Evolutionary conservation across 2,888 invertebrate species (phyloP).

Genomic region (Gari tellinella): DNA sequence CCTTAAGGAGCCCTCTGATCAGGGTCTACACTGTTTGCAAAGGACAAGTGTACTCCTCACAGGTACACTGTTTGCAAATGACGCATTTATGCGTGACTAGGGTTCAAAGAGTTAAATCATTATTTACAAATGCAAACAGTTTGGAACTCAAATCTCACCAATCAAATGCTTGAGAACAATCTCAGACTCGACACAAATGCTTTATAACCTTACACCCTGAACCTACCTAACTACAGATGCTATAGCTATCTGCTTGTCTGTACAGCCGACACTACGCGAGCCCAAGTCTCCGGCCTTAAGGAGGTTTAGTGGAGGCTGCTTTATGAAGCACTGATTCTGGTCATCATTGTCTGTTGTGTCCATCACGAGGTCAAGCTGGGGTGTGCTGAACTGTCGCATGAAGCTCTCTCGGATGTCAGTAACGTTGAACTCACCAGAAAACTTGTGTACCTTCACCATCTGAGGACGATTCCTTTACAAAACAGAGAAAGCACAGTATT

Average conservation of each 20-base stretch:
- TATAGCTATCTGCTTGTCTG: constrained; percentile 90
- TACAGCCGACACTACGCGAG: constrained; percentile 74
- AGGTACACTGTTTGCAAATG: too few relatives aligned
- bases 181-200: too few relatives aligned
- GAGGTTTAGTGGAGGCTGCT: constrained; percentile 70
- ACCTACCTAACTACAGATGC: constrained; percentile 93
- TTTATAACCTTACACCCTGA: too few relatives aligned
- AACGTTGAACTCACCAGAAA: constrained; percentile 90
- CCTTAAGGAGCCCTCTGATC: too few relatives aligned
- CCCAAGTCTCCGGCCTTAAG: constrained; percentile 68
- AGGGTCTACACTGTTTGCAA: too few relatives aligned
- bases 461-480: constrained; percentile 92
- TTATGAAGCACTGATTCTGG: constrained; percentile 65
- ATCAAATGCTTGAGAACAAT: too few relatives aligned
- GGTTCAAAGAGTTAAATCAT: too few relatives aligned
- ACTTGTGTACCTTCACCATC: constrained; percentile 95
- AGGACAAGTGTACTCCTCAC: too few relatives aligned
- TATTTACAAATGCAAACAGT: not conserved
- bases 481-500: too few relatives aligned
- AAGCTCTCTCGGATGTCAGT: constrained; percentile 96
- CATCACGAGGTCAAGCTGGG: constrained; percentile 73
- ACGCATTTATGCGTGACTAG: too few relatives aligned
- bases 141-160: not conserved
- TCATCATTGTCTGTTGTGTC: constrained; percentile 71
- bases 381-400: constrained; percentile 93